A percentile compares a stretch with the other conserved stretches of the same genome.
Conservation (phyloP, 2,113 vertebrate genomes). For the Petromus typicus region DNA sequence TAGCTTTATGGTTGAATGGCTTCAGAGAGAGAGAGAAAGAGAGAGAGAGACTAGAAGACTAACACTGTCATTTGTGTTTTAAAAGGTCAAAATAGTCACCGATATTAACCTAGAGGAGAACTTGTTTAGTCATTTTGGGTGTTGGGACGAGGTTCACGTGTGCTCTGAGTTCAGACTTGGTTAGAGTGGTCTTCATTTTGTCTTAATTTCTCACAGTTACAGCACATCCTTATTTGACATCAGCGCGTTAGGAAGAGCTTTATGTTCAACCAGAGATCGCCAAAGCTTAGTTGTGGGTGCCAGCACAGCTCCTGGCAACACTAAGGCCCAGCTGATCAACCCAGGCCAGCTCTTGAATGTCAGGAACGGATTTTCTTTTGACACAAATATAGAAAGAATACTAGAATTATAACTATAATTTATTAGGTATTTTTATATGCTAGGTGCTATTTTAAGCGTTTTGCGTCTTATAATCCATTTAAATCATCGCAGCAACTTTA, state of each 20-base stretch:
- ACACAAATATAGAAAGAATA: background rate
- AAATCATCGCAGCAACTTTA: constrained; percentile 6
- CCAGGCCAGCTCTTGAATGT: background rate
- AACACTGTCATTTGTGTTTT: constrained; percentile 17
- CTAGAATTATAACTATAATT: constrained; percentile 4
- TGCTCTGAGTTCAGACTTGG: constrained; percentile 42
- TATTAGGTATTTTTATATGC: background rate
- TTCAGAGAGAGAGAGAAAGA: background rate
- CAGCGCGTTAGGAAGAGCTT: background rate
- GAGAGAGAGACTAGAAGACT: constrained; percentile 1
- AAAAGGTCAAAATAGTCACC: background rate
- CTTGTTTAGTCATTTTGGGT: constrained; percentile 31
- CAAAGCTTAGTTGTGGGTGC: constrained; percentile 23
- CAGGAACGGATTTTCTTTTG: constrained; percentile 19
- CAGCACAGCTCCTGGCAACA: background rate
- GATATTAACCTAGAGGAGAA: constrained; percentile 17
- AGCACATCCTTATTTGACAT: constrained; percentile 21
- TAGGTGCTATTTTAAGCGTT: constrained; percentile 9
- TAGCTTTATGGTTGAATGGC: constrained; percentile 14
- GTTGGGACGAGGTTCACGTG: background rate
- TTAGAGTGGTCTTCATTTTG: constrained; percentile 53
- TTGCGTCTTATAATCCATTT: constrained; percentile 44
- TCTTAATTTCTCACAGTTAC: constrained; percentile 25
- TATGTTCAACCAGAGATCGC: constrained; percentile 33
- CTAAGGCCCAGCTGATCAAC: background rate